Conservation (phyloP, 2,797 vertebrate species). For the Propithecus perrieri region DNA sequence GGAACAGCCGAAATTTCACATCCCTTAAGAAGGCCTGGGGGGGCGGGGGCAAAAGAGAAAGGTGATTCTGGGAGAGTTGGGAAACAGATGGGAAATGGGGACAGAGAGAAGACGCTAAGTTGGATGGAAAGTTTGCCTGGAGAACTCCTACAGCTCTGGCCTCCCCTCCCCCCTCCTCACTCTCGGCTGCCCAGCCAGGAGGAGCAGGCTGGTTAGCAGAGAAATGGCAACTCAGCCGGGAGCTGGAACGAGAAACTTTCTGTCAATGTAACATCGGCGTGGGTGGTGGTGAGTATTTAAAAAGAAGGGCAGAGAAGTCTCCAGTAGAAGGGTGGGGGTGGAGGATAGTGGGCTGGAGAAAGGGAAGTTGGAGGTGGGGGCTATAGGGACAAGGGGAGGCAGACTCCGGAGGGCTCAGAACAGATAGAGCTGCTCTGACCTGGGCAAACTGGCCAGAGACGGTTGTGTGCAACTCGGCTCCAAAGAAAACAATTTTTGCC, state of each 20-base stretch:
- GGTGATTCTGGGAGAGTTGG: slow-evolving; percentile 51
- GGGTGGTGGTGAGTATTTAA: slow-evolving; percentile 91
- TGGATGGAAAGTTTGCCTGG: slow-evolving; percentile 77
- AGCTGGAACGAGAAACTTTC: slow-evolving; percentile 84
- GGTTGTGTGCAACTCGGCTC: not conserved
- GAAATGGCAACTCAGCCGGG: slow-evolving; percentile 70
- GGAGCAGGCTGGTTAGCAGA: slow-evolving; percentile 72
- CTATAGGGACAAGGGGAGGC: not conserved
- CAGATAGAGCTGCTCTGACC: not conserved
- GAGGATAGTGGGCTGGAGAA: not conserved
- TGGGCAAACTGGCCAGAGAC: not conserved
- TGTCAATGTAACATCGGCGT: slow-evolving; percentile 88
- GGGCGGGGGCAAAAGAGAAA: slow-evolving; percentile 59
- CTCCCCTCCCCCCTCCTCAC: slow-evolving; percentile 64
- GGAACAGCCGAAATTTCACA: slow-evolving; percentile 65
- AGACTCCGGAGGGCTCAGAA: not conserved
- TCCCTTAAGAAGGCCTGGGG: slow-evolving; percentile 68
- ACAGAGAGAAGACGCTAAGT: slow-evolving; percentile 52
- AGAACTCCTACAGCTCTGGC: slow-evolving; percentile 69
- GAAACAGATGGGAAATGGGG: slow-evolving; percentile 71
- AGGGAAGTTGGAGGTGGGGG: not conserved
- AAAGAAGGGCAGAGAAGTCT: slow-evolving; percentile 59
- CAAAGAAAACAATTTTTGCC: not conserved
- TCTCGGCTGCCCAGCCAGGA: not conserved
- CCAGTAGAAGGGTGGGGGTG: not conserved